Evolutionary conservation across 1,140 invertebrate species (phyloP), one percentile per base, ranked within the genome.

Genomic region (Lordiphosa clarofinis): DNA sequence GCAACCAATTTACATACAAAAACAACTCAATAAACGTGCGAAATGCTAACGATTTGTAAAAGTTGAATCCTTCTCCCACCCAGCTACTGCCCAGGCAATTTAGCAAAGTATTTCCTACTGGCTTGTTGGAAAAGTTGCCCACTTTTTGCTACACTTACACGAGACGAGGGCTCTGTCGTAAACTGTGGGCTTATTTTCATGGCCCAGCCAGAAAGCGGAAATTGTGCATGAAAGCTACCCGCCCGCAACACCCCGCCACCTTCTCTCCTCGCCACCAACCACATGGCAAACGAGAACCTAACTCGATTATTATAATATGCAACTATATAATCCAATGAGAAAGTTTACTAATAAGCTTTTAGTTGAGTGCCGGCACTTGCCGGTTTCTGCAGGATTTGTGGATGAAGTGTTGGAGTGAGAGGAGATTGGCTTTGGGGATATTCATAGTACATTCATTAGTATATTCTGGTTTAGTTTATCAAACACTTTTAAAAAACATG

Each of bases 11-110:
- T 84, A 84, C 78, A 84, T 84, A 73, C 73, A 84, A 84, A 84
- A 84, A 84, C 78, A 84, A 84, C 78, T 84, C 78, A 84, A 84
- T 84, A 84, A 84, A 84, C 78, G 78, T 84, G 78, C 73, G 78
- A 82, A 82, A 82, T 84, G 69, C 78, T 78, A 84, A 84, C 78
- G 78, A 78, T 84, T 84, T 84, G 73, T 84, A 84, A 73, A 82
- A 82, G 78, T 82, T 73, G 60, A 53, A 53, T 52, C 47, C 58
- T 62, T 52, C n/a, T 31, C 48, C 50, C 44, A 37, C 19, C 54
- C 31, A 49, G 28, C 47, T 28, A 43, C 47, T 63, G 72, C 67
- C 62, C 73, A 64, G 69, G 73, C 78, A 84, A 84, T 84, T 84
- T 84, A 73, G 78, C 63, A 84, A 84, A 84, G 78, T 79, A 84